Evolutionary conservation across 2,888 invertebrate genomes (phyloP), one percentile per base, ranked within the genome.

Genomic region (Poecilobothrus nobilitatus): DNA sequence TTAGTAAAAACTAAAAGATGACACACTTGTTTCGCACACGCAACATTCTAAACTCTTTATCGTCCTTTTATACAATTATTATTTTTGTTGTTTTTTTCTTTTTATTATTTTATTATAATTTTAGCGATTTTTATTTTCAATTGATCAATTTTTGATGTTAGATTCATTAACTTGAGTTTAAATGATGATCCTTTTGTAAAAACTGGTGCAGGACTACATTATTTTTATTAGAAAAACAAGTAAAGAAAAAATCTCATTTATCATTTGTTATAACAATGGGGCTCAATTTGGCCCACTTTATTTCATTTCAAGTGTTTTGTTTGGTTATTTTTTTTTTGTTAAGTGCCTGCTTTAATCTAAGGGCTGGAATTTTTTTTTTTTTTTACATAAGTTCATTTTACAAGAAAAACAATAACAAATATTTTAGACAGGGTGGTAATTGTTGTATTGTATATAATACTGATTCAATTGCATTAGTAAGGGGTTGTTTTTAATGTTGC

Each of bases 221-320:
- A 53, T 53, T 53, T n/a, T 18, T 53, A n/a, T 37, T 37, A 37
- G 12, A 37, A 37, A 37, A 37, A 37, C 1, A 37, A 37, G 7
- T 37, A 37, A 37, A 37, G 7, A 37, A 12, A n/a, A 53, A 53
- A 53, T 15, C 53, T 61, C 69, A 69, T 69, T 69, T 69, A 69
- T 69, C 69, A 69, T 71, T 68, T 68, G 68, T 68, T 68, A 21
- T 44, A 70, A 71, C 71, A 71, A 71, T 70, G 69, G 66, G 64
- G 67, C 70, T 70, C 70, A 71, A 71, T 71, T 71, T 71, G 70
- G 71, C 69, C 70, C 70, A 71, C 70, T 71, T 71, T 71, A 69
- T 71, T 65, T 66, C 15, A 37, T 53, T 63, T 71, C 70, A 68
- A 71, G 71, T 71, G 71, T 71, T 27, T 71, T 71, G 71, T 71